Conservation (phyloP, 1,140 invertebrate species). For the Cotesia typhae region DNA sequence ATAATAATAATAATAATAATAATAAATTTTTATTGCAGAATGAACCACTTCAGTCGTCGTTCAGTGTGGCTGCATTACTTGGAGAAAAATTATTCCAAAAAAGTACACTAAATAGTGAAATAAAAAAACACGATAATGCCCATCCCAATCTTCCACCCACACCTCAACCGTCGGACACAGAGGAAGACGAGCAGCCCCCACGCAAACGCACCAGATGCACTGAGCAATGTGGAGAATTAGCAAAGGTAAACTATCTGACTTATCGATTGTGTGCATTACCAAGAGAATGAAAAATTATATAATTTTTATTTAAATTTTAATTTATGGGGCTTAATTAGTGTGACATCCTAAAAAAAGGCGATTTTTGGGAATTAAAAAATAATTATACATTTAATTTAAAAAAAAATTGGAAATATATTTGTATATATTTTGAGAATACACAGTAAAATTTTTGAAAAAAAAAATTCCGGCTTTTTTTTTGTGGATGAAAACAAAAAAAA, state of each 20-base stretch:
- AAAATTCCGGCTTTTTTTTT: too few species aligned
- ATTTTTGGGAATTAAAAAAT: too few species aligned
- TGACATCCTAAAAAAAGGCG: too few species aligned
- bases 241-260: slow-evolving; percentile 54
- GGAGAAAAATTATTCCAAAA: slow-evolving; percentile 52
- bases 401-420: too few species aligned
- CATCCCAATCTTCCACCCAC: slow-evolving; percentile 59
- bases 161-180: slow-evolving; percentile 66
- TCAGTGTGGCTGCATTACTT: slow-evolving; percentile 60
- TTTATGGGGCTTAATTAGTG: too few species aligned
- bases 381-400: too few species aligned
- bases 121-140: slow-evolving; percentile 21
- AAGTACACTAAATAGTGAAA: background rate
- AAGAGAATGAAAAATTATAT: too few species aligned
- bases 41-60: slow-evolving; percentile 57
- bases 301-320: too few species aligned
- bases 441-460: too few species aligned
- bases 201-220: slow-evolving; percentile 50
- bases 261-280: background rate
- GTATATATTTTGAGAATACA: too few species aligned
- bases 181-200: slow-evolving; percentile 62
- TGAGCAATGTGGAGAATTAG: slow-evolving; percentile 51
- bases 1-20: background rate
- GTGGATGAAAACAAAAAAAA: too few species aligned
- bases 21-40: slow-evolving; percentile 48